Percentiles rank a stretch among this genome's conserved stretches.
Conservation (phyloP, 1,140 invertebrate species). For the Lepidurus apus region DNA sequence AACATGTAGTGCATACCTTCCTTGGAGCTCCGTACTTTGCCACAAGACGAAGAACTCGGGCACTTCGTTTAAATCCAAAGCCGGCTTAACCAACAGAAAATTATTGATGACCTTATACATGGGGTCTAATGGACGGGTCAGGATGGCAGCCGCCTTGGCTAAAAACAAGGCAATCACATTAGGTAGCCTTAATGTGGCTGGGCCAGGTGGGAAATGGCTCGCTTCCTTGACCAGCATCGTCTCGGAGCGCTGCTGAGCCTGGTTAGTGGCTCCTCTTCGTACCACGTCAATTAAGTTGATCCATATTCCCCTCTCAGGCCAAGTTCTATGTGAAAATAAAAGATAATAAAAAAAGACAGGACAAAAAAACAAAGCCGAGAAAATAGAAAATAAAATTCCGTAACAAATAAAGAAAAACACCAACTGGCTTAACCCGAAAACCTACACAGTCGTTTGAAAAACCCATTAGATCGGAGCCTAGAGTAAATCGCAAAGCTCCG, state of each 20-base stretch:
- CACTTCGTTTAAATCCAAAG: slow-evolving; percentile 61
- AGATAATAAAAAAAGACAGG: slow-evolving; percentile 26
- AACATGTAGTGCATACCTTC: slow-evolving; percentile 39
- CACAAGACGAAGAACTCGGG: slow-evolving; percentile 69
- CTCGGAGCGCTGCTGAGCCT: slow-evolving; percentile 19
- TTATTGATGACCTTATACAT: slow-evolving; percentile 61
- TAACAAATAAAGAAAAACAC: neutral
- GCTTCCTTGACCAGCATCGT: neutral
- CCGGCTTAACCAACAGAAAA: slow-evolving; percentile 63
- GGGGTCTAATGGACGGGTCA: slow-evolving; percentile 59
- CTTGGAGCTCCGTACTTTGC: slow-evolving; percentile 60
- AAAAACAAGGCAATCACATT: slow-evolving; percentile 64
- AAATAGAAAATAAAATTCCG: neutral
- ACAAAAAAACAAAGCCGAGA: neutral
- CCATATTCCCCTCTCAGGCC: slow-evolving; percentile 49
- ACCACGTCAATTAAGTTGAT: slow-evolving; percentile 49
- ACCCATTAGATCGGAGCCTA: too few relatives aligned
- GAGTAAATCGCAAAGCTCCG: too few relatives aligned
- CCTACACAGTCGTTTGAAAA: too few relatives aligned
- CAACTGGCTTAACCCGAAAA: too few relatives aligned
- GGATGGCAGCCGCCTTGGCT: slow-evolving; percentile 56
- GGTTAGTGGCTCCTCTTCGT: slow-evolving; percentile 46
- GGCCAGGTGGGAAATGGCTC: slow-evolving; percentile 38
- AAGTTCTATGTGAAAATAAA: slow-evolving; percentile 40
- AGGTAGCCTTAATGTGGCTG: slow-evolving; percentile 48